Conservation (phyloP, 1,140 invertebrate genomes). For the Zophobas morio region DNA sequence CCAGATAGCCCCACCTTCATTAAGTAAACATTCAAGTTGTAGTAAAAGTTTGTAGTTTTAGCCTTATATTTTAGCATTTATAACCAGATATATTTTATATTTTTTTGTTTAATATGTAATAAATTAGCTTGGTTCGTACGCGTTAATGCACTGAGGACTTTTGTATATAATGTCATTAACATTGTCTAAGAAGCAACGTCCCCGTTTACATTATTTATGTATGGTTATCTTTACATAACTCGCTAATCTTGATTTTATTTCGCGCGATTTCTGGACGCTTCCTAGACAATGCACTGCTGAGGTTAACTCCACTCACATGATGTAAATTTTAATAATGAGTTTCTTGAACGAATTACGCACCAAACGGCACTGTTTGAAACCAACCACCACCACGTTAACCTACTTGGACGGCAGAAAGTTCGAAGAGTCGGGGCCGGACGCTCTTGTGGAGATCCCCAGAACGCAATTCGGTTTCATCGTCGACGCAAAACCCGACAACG, state of each 20-base stretch:
- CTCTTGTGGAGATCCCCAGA: conserved; percentile 58
- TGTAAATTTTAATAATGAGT: conserved; percentile 71
- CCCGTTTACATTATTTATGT: no score
- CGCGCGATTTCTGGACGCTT: no score
- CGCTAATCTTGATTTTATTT: no score
- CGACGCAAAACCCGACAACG: conserved; percentile 86
- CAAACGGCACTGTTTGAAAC: conserved; percentile 73
- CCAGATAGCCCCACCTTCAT: no score
- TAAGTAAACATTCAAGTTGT: not conserved
- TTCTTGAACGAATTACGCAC: conserved; percentile 73
- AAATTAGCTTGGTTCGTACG: no score
- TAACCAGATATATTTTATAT: not conserved
- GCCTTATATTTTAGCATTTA: conserved; percentile 14
- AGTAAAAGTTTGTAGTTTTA: conserved; percentile 1
- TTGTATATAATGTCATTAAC: not conserved
- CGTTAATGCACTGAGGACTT: not conserved
- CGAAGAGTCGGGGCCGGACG: conserved; percentile 66
- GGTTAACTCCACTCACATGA: no score
- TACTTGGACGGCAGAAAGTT: conserved; percentile 72
- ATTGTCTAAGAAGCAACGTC: no score
- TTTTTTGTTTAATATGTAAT: not conserved
- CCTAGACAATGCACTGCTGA: no score
- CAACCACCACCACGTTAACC: conserved; percentile 76
- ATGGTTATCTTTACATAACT: no score
- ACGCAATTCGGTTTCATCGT: conserved; percentile 81